phyloP scores from a whole-genome alignment of 1,140 invertebrate species.

The Epicauta chinensis region DNA sequence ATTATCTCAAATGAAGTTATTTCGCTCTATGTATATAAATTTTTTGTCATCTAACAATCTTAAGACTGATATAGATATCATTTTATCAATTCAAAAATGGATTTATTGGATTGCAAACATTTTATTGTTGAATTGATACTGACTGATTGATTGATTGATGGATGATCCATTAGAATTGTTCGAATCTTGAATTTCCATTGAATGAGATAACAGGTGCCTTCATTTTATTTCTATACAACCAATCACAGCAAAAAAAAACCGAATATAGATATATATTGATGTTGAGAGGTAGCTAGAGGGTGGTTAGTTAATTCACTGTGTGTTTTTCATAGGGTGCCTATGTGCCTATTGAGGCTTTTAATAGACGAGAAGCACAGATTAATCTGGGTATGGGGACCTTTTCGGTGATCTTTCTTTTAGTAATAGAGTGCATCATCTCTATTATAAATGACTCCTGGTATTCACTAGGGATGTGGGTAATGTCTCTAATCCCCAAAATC shows the following conservation, averaged over 20 bases:
- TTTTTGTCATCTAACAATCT: no score
- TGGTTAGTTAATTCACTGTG: slow-evolving; percentile 13
- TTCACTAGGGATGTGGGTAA: slow-evolving; percentile 9
- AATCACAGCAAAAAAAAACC: no score
- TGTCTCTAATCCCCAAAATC: neutral
- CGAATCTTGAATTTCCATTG: slow-evolving; percentile 7
- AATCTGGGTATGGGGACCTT: slow-evolving; percentile 27
- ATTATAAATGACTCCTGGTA: slow-evolving; percentile 32
- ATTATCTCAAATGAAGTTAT: no score
- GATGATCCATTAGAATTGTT: slow-evolving; percentile 10
- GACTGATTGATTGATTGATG: neutral
- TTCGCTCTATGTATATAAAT: no score
- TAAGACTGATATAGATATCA: no score
- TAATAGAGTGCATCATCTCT: slow-evolving; percentile 28
- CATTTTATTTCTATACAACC: neutral
- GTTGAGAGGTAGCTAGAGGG: slow-evolving; percentile 7
- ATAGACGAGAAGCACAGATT: slow-evolving; percentile 34
- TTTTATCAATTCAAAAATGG: no score
- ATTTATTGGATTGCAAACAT: no score
- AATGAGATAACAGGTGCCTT: slow-evolving; percentile 17
- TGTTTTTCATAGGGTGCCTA: slow-evolving; percentile 16
- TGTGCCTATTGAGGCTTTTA: slow-evolving; percentile 32
- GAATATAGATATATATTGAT: no score
- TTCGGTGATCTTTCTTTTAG: slow-evolving; percentile 35
- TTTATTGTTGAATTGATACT: neutral